phyloP scores from a whole-genome alignment of 2,888 invertebrate genomes.

The Chrysolina americana region DNA sequence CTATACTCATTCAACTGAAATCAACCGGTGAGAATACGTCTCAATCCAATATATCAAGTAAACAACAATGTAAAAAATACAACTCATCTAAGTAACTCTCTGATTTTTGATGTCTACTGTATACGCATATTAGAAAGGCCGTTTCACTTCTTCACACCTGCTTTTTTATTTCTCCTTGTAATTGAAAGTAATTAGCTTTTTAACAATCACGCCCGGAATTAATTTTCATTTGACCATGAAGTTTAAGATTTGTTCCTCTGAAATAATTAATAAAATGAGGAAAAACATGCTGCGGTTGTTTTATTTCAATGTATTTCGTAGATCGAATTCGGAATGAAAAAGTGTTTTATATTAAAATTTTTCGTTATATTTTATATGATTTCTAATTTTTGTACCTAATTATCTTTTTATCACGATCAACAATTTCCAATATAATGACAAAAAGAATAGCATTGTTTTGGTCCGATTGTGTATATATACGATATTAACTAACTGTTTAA shows the following conservation, averaged over 20 bases:
- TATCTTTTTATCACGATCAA: conserved; percentile 40
- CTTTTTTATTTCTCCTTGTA: conserved; percentile 35
- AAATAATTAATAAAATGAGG: conserved; percentile 50
- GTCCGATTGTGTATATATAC: conserved; percentile 20
- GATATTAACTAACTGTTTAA: conserved; percentile 23
- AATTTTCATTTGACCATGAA: conserved; percentile 58
- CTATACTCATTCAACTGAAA: no score
- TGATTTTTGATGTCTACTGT: not conserved
- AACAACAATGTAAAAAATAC: no score
- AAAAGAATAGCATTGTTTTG: conserved; percentile 29
- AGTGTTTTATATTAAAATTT: conserved; percentile 36
- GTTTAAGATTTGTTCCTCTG: conserved; percentile 55
- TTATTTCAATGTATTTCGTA: conserved; percentile 39
- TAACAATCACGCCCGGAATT: conserved; percentile 59
- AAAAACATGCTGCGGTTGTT: conserved; percentile 45
- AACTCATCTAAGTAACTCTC: no score
- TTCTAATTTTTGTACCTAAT: conserved; percentile 43
- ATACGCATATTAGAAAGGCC: conserved; percentile 21
- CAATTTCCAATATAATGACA: conserved; percentile 40
- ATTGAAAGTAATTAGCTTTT: conserved; percentile 47
- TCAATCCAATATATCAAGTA: no score
- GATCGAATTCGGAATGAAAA: conserved; percentile 34
- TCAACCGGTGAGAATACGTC: no score
- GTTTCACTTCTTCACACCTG: conserved; percentile 29
- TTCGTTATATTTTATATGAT: conserved; percentile 47